These are phyloP conservation scores for Petrocephalus zakoni DNA, from an alignment of 2,113 vertebrate genomes.

Conservation along the genomic window DNA sequence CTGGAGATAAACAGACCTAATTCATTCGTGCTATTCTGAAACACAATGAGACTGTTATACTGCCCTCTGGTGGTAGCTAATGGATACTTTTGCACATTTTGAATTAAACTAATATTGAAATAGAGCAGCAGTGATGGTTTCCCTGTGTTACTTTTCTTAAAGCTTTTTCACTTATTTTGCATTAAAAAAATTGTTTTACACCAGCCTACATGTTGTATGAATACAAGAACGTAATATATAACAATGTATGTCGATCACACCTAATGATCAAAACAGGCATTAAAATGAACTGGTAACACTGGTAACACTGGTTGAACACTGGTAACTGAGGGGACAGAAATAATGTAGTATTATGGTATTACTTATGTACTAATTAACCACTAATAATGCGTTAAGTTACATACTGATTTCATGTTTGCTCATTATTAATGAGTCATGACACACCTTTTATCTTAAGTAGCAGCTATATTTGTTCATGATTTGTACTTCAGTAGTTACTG, in stretches of 20 bases:
- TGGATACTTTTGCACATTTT: not conserved
- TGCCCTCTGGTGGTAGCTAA: slow-evolving; percentile 37
- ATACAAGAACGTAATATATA: not conserved
- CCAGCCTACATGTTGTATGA: not conserved
- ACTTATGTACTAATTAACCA: too few relatives aligned
- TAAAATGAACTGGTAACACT: not conserved
- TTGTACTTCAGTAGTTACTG: too few relatives aligned
- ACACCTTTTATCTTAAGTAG: too few relatives aligned
- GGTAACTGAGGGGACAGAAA: too few relatives aligned
- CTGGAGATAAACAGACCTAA: not conserved
- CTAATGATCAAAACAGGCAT: not conserved
- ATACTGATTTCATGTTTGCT: too few relatives aligned
- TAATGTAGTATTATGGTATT: too few relatives aligned
- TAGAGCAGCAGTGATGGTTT: not conserved
- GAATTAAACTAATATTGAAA: not conserved
- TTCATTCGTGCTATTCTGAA: not conserved
- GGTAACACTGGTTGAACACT: too few relatives aligned
- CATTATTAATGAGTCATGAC: too few relatives aligned
- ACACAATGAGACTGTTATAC: not conserved
- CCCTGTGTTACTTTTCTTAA: not conserved
- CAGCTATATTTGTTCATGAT: too few relatives aligned
- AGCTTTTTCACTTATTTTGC: not conserved
- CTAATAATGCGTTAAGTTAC: too few relatives aligned
- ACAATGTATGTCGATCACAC: not conserved
- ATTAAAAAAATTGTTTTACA: not conserved